Conservation (phyloP, 2,113 vertebrate species). For the Anguilla rostrata region DNA sequence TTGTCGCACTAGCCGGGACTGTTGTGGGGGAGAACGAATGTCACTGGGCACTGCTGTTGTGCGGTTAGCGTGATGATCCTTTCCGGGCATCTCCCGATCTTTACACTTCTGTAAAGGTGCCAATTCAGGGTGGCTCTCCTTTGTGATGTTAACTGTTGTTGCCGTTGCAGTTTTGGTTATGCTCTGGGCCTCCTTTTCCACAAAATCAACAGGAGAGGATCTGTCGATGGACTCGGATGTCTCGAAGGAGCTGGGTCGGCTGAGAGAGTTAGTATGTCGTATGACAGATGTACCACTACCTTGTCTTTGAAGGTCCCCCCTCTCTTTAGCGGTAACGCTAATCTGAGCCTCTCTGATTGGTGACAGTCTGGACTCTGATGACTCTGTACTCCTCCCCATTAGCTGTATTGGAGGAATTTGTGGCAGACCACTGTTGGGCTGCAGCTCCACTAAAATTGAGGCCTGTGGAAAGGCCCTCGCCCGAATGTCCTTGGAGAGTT, state of each 20-base stretch:
- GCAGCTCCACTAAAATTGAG: conserved; percentile 59
- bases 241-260: conserved; percentile 88
- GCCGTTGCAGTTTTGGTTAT: conserved; percentile 60
- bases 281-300: conserved; percentile 94
- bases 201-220: conserved; percentile 70
- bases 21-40: conserved; percentile 64
- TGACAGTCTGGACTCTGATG: conserved; percentile 69
- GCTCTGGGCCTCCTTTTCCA: conserved; percentile 70
- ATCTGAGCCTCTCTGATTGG: conserved; percentile 73
- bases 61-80: conserved; percentile 61
- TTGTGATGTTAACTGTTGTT: conserved; percentile 47
- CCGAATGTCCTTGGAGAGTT: conserved; percentile 54
- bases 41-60: conserved; percentile 55
- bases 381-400: conserved; percentile 67
- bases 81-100: conserved; percentile 54
- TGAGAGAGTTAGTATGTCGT: conserved; percentile 94
- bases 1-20: conserved; percentile 87
- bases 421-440: conserved; percentile 62
- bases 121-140: conserved; percentile 60
- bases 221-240: conserved; percentile 81
- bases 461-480: conserved; percentile 62
- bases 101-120: conserved; percentile 55
- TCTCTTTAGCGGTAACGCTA: conserved; percentile 66
- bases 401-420: conserved; percentile 78
- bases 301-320: conserved; percentile 81